phyloP scores from a whole-genome alignment of 2,888 invertebrate species.

The Caenorhabditis wallacei region DNA sequence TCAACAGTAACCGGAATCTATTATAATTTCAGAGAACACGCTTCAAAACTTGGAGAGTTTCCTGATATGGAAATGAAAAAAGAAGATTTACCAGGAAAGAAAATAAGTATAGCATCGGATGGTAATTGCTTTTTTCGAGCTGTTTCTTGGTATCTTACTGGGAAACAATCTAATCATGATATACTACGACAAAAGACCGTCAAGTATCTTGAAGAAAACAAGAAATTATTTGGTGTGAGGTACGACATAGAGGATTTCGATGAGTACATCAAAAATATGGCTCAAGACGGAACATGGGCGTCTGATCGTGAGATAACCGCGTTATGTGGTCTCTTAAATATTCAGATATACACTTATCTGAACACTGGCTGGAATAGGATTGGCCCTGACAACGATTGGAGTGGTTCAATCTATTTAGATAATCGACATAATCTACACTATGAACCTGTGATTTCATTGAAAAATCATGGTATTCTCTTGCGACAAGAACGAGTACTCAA shows the following conservation, averaged over 20 bases:
- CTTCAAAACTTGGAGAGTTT: too few species aligned
- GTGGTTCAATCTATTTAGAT: constrained; percentile 17
- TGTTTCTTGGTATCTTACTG: constrained; percentile 46
- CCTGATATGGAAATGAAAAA: not conserved
- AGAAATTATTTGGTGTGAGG: too few species aligned
- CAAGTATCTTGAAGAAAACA: not conserved
- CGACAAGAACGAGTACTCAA: too few species aligned
- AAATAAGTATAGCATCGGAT: not conserved
- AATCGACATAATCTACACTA: constrained; percentile 2
- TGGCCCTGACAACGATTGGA: not conserved
- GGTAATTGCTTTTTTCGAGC: constrained; percentile 47
- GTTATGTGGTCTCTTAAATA: constrained; percentile 1
- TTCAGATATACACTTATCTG: constrained; percentile 29
- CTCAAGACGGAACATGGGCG: constrained; percentile 19
- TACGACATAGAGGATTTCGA: not conserved
- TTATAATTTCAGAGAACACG: not conserved
- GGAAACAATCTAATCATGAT: not conserved
- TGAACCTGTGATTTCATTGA: constrained; percentile 13
- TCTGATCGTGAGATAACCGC: constrained; percentile 13
- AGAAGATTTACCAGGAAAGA: not conserved
- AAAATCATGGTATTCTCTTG: too few species aligned
- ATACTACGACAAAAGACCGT: not conserved
- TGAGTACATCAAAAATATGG: not conserved
- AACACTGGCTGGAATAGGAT: not conserved
- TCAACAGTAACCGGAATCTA: not conserved